Evolutionary conservation across 2,888 invertebrate species (phyloP), one percentile per base, ranked within the genome.

Genomic region (Calameuta idolon): DNA sequence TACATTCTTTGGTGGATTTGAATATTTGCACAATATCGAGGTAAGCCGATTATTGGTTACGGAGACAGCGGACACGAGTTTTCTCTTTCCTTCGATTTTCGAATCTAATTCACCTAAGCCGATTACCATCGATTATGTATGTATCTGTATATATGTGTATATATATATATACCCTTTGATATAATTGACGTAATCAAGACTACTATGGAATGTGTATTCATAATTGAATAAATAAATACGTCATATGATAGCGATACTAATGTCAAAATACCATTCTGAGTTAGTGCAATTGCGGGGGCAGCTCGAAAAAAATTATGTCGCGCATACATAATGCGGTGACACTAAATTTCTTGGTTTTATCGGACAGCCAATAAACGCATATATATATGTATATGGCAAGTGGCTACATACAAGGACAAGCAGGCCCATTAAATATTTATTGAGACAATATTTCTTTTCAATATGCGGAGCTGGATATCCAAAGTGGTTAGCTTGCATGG

Each of bases 1-100:
- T 86, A 86, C 87, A 90, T 90, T 90, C 90, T 88, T 85, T 79
- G 74, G 81, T 84, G 79, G 81, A 83, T 79, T 76, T 82, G 82
- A 83, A 80, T 85, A 85, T 88, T 84, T 85, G 82, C 86, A 85
- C 86, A 85, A 87, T 85, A 82, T 77, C 78, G 80, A 83, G 76
- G 77, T 80, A 79, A 81, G 77, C 77, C 76, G 37, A 31, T 71
- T 71, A 33, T 34, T 23, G 71, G 23, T 23, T 55, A 55, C 55
- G 55, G 55, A 55, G 55, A 55, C 55, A 55, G 55, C 55, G 55
- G 55, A 55, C 55, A 9, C 55, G 55, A 23, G 15, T 55, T 23
- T 55, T 55, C 55, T 55, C 55, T 15, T 40, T 40, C 40, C 40
- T 55, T 55, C 55, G 55, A 55, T 23, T 55, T 55, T 55, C 55